These are phyloP conservation scores for Nibea coibor DNA, from an alignment of 2,113 vertebrate species.

Conservation along the genomic window DNA sequence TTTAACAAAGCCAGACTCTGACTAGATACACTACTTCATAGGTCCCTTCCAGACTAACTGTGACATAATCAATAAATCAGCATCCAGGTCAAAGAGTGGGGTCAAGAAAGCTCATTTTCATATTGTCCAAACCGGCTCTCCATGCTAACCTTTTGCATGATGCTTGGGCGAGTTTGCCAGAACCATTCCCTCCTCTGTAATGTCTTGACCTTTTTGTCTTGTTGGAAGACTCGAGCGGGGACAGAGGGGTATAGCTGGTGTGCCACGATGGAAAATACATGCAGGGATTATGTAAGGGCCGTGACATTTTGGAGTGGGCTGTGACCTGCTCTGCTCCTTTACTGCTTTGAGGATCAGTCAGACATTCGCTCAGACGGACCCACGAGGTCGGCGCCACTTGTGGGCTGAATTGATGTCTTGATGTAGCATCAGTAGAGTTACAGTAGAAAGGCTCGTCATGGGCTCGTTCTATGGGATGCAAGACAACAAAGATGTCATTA, in stretches of 20 bases:
- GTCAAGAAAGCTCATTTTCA: neutral
- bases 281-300: conserved; percentile 65
- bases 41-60: conserved; percentile 17
- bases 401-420: conserved; percentile 59
- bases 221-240: conserved; percentile 27
- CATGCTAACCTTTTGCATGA: conserved; percentile 55
- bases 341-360: conserved; percentile 62
- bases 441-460: conserved; percentile 22
- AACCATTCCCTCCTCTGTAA: conserved; percentile 60
- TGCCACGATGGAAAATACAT: conserved; percentile 44
- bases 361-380: conserved; percentile 44
- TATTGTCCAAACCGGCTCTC: conserved; percentile 23
- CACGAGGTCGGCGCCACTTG: conserved; percentile 43
- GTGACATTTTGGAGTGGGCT: conserved; percentile 75
- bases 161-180: conserved; percentile 5
- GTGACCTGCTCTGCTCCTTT: conserved; percentile 60
- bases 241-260: conserved; percentile 15
- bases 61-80: conserved; percentile 30
- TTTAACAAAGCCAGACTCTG: conserved; percentile 39
- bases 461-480: conserved; percentile 14
- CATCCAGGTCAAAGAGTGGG: conserved; percentile 1
- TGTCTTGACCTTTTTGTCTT: conserved; percentile 65
- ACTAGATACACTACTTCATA: conserved; percentile 2
- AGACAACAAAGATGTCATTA: conserved; percentile 51
- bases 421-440: conserved; percentile 39